Conservation (phyloP, 2,113 vertebrate species). For the Danio rerio region GRCz12tu NC_133185.1:33490001-33490500, state of each 20-base stretch:
- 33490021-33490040: constrained; percentile 64
- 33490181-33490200: constrained; percentile 36
- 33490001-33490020: constrained; percentile 50
- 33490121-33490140: constrained; percentile 53
- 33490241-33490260: constrained; percentile 2
- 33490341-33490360: not conserved
- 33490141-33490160: constrained; percentile 55
- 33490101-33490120: constrained; percentile 53
- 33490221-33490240: constrained; percentile 18
- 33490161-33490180: constrained; percentile 48
- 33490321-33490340: not conserved
- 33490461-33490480: too few species aligned
- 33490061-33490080: constrained; percentile 37
- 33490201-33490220: constrained; percentile 57
- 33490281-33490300: not conserved
- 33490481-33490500: too few species aligned
- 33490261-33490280: constrained; percentile 13
- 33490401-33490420: too few species aligned
- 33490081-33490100: constrained; percentile 53
- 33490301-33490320: constrained; percentile 22
- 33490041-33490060: constrained; percentile 32
- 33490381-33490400: too few species aligned
- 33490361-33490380: not conserved
- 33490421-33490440: too few species aligned
- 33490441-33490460: too few species aligned